These are phyloP conservation scores for Dryobates pubescens DNA, from an alignment of 2,797 vertebrate genomes.

Conservation along the genomic window DNA sequence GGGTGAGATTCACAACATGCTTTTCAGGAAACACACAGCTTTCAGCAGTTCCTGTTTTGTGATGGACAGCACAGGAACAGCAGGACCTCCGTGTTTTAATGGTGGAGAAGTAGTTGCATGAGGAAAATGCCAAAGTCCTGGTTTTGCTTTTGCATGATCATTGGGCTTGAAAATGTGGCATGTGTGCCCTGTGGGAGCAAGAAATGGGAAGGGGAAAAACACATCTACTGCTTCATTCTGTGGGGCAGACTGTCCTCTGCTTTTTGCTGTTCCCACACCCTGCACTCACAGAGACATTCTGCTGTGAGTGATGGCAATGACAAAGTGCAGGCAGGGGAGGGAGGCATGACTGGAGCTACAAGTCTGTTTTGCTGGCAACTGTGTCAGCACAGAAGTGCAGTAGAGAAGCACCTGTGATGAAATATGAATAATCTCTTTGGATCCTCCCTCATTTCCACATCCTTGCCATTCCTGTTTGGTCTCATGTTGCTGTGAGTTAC, in stretches of 20 bases:
- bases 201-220: neutral
- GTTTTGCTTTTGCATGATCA: neutral
- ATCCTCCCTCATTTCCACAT: neutral
- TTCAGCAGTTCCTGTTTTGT: neutral
- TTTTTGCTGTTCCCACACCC: neutral
- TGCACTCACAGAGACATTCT: neutral
- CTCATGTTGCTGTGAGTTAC: neutral
- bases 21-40: neutral
- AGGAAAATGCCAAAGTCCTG: neutral
- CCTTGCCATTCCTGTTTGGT: neutral
- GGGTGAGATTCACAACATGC: neutral
- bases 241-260: neutral
- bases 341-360: neutral
- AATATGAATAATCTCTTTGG: neutral
- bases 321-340: neutral
- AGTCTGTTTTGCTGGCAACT: neutral
- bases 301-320: fast-evolving
- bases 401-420: fast-evolving
- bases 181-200: neutral
- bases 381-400: neutral
- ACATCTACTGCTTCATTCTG: neutral
- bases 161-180: neutral
- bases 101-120: neutral
- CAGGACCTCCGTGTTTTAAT: neutral
- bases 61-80: neutral